Evolutionary conservation across 1,140 invertebrate species (phyloP), one percentile per base, ranked within the genome.

Genomic region (Ceratina calcarata): DNA sequence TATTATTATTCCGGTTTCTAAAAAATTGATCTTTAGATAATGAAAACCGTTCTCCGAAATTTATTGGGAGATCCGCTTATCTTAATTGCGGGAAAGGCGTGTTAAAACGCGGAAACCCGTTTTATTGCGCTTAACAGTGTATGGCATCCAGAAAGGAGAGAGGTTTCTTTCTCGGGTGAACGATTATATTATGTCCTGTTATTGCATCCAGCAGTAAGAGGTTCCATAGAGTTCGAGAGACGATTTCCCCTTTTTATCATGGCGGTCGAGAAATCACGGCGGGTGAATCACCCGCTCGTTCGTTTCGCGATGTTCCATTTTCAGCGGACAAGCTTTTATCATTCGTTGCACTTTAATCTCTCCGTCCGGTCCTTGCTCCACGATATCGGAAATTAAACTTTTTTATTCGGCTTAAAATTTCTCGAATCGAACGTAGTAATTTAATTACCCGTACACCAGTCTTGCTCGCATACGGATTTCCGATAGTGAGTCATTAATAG

Each of bases 401-500:
- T n/a, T n/a, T 71, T 60, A 45, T 24, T 60, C 69, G n/a, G 13
- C 0, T 45, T 12, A 68, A 76, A 49, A 49, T 22, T 37, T n/a
- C 3, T 22, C 22, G 6, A 18, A 20, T 51, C 45, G 58, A 53
- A 27, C 24, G 58, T 55, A n/a, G 67, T 27, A 71, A 64, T 71
- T 58, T 24, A 67, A 76, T 76, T 76, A 77, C 55, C 68, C 65
- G 32, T 24, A 16, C 15, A 51, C 65, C 22, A 10, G n/a, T 62
- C 22, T 8, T 13, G 27, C 12, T 58, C 49, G 62, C 83, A 75
- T 80, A 37, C 77, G 37, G 61, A 76, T 81, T 73, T 84, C 82
- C 78, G 82, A 81, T 73, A 70, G 70, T 81, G 82, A 84, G 65
- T 85, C 83, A 85, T 69, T 68, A 18, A 69, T 13, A 70, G 20